phyloP scores from a whole-genome alignment of 2,888 invertebrate species.

The Aleiodes testaceus region DNA sequence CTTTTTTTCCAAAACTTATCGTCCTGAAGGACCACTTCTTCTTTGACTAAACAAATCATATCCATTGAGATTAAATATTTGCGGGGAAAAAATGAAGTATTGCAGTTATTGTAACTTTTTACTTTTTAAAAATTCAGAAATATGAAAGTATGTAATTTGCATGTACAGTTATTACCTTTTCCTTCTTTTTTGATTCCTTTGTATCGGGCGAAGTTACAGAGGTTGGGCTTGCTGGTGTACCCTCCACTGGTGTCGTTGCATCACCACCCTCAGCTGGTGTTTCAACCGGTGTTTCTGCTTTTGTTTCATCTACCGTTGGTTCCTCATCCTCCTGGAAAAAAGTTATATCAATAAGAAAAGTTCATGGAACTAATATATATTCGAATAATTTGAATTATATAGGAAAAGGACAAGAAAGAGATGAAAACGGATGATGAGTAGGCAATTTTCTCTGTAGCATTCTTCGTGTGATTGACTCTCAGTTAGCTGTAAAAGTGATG shows the following conservation, averaged over 20 bases:
- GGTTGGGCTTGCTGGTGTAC: slow-evolving; percentile 63
- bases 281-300: slow-evolving; percentile 63
- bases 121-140: background rate
- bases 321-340: slow-evolving; percentile 58
- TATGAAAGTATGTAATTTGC: background rate
- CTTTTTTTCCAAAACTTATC: slow-evolving; percentile 90
- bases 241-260: slow-evolving; percentile 70
- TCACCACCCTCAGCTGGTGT: slow-evolving; percentile 63
- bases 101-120: background rate
- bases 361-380: background rate
- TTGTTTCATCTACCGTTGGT: slow-evolving; percentile 63
- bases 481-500: too few relatives aligned
- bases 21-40: slow-evolving; percentile 93
- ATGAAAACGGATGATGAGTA: background rate
- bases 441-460: slow-evolving; percentile 2
- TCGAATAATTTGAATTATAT: background rate
- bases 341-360: slow-evolving; percentile 27
- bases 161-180: slow-evolving; percentile 58
- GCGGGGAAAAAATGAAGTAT: background rate
- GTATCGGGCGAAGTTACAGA: slow-evolving; percentile 67
- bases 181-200: slow-evolving; percentile 71
- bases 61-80: slow-evolving; percentile 24
- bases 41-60: slow-evolving; percentile 76
- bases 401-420: background rate
- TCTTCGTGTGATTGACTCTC: slow-evolving; percentile 21